A percentile compares a stretch with the other conserved stretches of the same genome.
These are phyloP conservation scores for Potorous gilbertii DNA, from an alignment of 2,797 vertebrate genomes.

Conservation along the genomic window DNA sequence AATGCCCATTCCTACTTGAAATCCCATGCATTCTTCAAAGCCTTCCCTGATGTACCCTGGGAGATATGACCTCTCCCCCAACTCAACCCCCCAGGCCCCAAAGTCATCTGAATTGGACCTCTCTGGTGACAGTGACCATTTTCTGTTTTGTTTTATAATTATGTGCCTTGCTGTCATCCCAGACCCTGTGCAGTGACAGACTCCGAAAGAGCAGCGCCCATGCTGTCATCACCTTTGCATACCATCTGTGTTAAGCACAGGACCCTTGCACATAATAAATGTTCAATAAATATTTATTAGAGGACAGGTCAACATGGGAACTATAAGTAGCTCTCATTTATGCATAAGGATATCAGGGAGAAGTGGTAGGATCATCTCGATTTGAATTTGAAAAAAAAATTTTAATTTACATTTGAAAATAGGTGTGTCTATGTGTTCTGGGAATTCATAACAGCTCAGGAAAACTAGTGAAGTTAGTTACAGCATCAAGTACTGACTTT, in stretches of 20 bases:
- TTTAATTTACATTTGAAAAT: slow-evolving; percentile 5
- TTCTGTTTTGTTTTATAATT: background rate
- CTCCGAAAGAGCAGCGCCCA: background rate
- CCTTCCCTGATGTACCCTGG: background rate
- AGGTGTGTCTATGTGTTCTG: slow-evolving; percentile 9
- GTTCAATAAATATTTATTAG: background rate
- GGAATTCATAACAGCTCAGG: slow-evolving; percentile 35
- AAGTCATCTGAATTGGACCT: background rate
- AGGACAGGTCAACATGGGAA: background rate
- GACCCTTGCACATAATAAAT: background rate
- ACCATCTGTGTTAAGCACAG: background rate
- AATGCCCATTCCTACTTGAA: background rate
- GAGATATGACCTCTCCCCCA: background rate
- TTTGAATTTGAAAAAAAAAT: background rate
- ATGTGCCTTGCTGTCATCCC: background rate
- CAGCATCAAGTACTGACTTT: background rate
- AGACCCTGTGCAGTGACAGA: background rate
- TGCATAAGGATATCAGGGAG: accelerated
- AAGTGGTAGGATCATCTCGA: background rate
- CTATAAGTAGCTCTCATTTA: background rate
- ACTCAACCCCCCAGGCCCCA: background rate
- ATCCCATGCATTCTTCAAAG: background rate
- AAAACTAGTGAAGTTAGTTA: slow-evolving; percentile 29
- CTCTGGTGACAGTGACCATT: background rate
- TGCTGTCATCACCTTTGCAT: background rate